phyloP scores from a whole-genome alignment of 2,888 invertebrate genomes.

The Antheraea assamensis region DNA sequence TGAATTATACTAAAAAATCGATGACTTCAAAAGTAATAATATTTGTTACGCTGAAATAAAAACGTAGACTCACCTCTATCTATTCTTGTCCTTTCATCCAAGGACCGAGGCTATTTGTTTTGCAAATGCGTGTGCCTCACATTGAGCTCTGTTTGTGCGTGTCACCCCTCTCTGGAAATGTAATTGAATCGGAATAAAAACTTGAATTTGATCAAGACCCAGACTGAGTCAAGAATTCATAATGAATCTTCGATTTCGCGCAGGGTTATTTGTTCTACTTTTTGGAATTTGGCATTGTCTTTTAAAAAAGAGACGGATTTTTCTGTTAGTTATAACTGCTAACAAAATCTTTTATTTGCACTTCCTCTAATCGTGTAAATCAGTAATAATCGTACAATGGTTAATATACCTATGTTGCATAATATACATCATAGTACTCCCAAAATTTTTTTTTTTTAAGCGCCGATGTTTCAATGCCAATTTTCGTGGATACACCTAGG shows the following conservation, averaged over 20 bases:
- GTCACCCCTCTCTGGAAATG: constrained; percentile 1
- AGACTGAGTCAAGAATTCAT: background rate
- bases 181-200: constrained; percentile 13
- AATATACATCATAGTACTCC: too few species aligned
- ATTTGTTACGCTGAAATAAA: background rate
- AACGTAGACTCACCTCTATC: background rate
- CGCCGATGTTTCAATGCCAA: too few species aligned
- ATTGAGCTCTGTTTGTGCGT: constrained; percentile 8
- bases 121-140: constrained; percentile 9
- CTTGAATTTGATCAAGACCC: constrained; percentile 1
- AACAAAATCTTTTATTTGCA: too few species aligned
- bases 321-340: too few species aligned
- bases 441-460: too few species aligned
- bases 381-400: too few species aligned
- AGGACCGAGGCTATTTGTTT: constrained; percentile 9
- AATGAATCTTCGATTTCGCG: background rate
- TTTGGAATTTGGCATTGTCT: background rate
- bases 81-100: constrained; percentile 7
- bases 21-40: background rate
- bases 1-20: background rate
- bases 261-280: background rate
- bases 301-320: background rate
- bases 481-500: too few species aligned
- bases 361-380: too few species aligned
- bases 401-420: too few species aligned